Percentiles rank a stretch among this genome's conserved stretches.
Conservation (phyloP, 2,888 invertebrate genomes). For the Exephanes ischioxanthus region DNA sequence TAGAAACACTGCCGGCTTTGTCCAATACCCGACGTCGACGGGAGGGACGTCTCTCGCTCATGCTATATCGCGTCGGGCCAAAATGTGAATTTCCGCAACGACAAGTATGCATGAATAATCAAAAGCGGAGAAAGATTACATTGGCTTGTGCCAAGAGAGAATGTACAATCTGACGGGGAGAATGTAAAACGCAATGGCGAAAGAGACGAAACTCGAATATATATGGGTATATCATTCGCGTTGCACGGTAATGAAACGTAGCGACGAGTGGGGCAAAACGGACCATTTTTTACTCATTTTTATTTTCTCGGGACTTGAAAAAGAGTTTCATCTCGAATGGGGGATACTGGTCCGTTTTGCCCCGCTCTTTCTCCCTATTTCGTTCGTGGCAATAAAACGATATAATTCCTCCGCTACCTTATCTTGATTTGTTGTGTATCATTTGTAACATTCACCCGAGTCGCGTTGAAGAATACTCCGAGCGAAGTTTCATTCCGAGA, state of each 20-base stretch:
- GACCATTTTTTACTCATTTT: background rate
- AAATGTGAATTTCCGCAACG: conserved; percentile 58
- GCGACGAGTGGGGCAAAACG: background rate
- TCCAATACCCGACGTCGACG: conserved; percentile 26
- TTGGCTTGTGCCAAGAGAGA: background rate
- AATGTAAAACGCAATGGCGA: background rate
- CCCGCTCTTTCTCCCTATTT: background rate
- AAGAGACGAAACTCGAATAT: background rate
- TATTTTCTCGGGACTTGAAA: background rate
- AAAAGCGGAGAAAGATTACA: conserved; percentile 36
- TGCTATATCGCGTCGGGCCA: conserved; percentile 49
- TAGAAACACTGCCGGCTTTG: conserved; percentile 30
- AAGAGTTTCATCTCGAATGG: background rate
- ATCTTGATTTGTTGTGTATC: conserved; percentile 34
- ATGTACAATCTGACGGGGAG: background rate
- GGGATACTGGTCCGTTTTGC: background rate
- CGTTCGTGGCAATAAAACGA: conserved; percentile 36
- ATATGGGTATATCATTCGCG: conserved; percentile 11
- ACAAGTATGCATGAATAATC: conserved; percentile 61
- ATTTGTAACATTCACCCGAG: conserved; percentile 42
- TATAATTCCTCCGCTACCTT: conserved; percentile 44
- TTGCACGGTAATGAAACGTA: conserved; percentile 24
- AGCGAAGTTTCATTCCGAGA: conserved; percentile 28
- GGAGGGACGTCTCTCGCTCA: conserved; percentile 30
- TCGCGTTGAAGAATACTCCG: conserved; percentile 1